Evolutionary conservation across 2,113 vertebrate genomes (phyloP).

Genomic region (Callipepla squamata): DNA sequence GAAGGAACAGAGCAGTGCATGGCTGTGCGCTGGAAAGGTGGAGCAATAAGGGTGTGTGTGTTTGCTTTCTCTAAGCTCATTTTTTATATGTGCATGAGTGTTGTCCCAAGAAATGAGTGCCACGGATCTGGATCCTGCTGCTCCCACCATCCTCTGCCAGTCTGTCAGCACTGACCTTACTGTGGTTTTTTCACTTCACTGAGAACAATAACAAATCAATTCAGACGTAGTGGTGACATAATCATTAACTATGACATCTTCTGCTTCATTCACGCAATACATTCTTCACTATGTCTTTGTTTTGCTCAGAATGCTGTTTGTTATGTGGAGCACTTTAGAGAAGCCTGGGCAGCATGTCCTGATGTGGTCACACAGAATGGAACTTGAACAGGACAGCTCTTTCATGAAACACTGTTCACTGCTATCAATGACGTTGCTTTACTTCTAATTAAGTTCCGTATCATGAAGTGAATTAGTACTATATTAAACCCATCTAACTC

Average conservation of each 20-base stretch:
- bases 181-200: not conserved
- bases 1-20: not conserved
- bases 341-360: not conserved
- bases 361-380: not conserved
- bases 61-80: not conserved
- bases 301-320: not conserved
- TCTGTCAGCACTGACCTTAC: not conserved
- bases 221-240: not conserved
- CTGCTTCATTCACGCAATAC: not conserved
- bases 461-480: not conserved
- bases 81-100: not conserved
- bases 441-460: not conserved
- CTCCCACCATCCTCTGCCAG: not conserved
- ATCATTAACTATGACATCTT: not conserved
- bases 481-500: not conserved
- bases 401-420: not conserved
- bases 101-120: not conserved
- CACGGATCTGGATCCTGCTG: fast-evolving
- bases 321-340: not conserved
- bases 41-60: not conserved
- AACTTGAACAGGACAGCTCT: not conserved
- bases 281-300: not conserved
- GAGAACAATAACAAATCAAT: not conserved
- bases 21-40: not conserved
- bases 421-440: not conserved